Evolutionary conservation across 2,888 invertebrate species (phyloP).

Genomic region (Mamestra brassicae): DNA sequence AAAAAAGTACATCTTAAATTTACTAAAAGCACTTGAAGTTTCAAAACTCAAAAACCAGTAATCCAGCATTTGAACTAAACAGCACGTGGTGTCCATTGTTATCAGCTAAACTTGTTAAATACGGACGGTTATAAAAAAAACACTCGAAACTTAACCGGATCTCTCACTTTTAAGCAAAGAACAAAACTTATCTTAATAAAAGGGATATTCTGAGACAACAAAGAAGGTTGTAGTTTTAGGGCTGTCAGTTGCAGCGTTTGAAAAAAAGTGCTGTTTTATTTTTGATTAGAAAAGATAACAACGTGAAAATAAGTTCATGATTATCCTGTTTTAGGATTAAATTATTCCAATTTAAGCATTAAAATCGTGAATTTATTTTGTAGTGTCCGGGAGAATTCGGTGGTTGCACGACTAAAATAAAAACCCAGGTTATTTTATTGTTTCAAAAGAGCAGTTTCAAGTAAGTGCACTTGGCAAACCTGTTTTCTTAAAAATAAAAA

Average conservation of each 20-base stretch:
- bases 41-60: slow-evolving; percentile 21
- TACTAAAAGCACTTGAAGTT: neutral
- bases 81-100: slow-evolving; percentile 57
- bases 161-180: slow-evolving; percentile 85
- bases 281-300: too few species aligned
- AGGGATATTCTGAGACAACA: slow-evolving; percentile 73
- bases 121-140: slow-evolving; percentile 59
- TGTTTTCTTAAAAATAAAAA: too few species aligned
- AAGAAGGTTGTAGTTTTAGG: slow-evolving; percentile 68
- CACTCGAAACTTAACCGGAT: slow-evolving; percentile 77
- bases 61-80: slow-evolving; percentile 43
- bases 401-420: neutral
- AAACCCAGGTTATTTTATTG: neutral
- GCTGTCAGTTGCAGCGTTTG: slow-evolving; percentile 13
- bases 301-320: too few species aligned
- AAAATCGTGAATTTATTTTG: too few species aligned
- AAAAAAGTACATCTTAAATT: neutral
- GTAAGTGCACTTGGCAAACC: neutral
- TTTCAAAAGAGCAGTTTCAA: neutral
- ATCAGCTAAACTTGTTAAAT: slow-evolving; percentile 54
- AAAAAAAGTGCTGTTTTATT: neutral
- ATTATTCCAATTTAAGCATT: too few species aligned
- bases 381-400: neutral
- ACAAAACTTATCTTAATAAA: slow-evolving; percentile 80
- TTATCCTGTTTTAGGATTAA: too few species aligned